Evolutionary conservation across 2,113 vertebrate species (phyloP), one percentile per base, ranked within the genome.

Genomic region (Microcebus murinus): DNA sequence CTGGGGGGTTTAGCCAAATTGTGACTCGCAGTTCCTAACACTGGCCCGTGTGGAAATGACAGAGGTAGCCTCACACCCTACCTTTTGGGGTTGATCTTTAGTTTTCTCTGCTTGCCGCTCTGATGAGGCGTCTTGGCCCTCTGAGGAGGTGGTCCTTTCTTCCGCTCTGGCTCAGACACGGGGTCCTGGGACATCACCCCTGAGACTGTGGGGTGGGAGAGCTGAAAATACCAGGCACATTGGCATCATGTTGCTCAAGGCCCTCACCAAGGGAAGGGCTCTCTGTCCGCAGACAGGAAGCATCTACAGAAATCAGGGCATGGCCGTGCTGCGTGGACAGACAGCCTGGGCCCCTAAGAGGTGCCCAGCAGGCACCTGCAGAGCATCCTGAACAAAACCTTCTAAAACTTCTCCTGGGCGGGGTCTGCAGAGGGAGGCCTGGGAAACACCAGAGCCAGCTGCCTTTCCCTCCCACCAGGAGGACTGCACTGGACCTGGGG

Each of bases 71-170:
- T 10, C 21, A 13, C 6, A 23, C 29, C 98, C 97, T 98, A 99
- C 99, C 98, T 98, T 96, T 98, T 98, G 0, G 96, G 76, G 15
- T 79, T 94, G 84, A 95, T 45, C 96, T 97, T 98, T 85, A 97
- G 93, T 70, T 95, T 98, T 31, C 94, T 98, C 97, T 98, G 98
- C 96, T 96, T 98, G 96, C 96, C 81, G 74, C 61, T 98, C 36
- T 89, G 98, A 79, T 94, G 96, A 59, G 91, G 36, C 4, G 45
- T 18, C 95, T 93, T 98, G 57, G 84, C 93, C 84, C 94, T 98
- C 97, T 97, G 97, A 18, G 34, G 92, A 85, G 88, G 85, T 39
- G 14, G 85, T 52, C 91, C 83, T 94, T 96, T 98, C 95, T 39
- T 97, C 97, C 84, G 52, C 59, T 96, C 97, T 45, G 96, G 96